Conservation (phyloP, 2,113 vertebrate genomes). For the Mastomys natalensis region DNA sequence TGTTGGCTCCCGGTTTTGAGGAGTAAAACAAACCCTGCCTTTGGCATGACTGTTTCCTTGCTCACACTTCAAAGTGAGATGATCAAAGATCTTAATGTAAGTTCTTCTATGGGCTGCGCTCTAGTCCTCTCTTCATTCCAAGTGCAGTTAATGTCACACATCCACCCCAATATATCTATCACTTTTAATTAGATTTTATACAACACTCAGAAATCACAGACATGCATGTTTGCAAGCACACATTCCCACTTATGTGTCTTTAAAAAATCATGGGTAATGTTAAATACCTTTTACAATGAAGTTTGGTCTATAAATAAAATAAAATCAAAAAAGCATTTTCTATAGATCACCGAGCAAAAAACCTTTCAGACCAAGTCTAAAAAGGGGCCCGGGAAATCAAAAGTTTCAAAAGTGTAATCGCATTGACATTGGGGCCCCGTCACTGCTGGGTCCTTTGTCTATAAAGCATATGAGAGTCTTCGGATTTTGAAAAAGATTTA, state of each 20-base stretch:
- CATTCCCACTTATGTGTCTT: conserved; percentile 13
- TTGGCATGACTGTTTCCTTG: conserved; percentile 29
- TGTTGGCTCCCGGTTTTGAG: conserved; percentile 47
- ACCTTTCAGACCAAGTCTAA: conserved; percentile 34
- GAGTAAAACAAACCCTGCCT: conserved; percentile 52
- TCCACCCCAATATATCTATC: not conserved
- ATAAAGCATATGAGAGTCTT: too few species aligned
- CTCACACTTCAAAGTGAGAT: conserved; percentile 15
- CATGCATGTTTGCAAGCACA: conserved; percentile 30
- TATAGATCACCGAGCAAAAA: conserved; percentile 48
- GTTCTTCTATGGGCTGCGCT: conserved; percentile 30
- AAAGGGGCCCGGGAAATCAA: not conserved
- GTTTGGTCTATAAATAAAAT: not conserved
- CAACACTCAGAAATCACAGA: conserved; percentile 47
- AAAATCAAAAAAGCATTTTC: conserved; percentile 27
- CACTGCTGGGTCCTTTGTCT: too few species aligned
- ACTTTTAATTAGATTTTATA: conserved; percentile 45
- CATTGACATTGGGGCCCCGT: too few species aligned
- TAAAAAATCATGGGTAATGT: not conserved
- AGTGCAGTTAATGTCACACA: conserved; percentile 31
- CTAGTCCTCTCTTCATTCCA: conserved; percentile 15
- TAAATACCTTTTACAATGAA: conserved; percentile 65
- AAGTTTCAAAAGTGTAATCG: conserved; percentile 46
- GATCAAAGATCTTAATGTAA: not conserved
- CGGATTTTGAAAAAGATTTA: too few species aligned